Base-by-base conservation (phyloP, 2,888 invertebrate genomes). In the Ashinkailepas kermadecensis region DNA sequence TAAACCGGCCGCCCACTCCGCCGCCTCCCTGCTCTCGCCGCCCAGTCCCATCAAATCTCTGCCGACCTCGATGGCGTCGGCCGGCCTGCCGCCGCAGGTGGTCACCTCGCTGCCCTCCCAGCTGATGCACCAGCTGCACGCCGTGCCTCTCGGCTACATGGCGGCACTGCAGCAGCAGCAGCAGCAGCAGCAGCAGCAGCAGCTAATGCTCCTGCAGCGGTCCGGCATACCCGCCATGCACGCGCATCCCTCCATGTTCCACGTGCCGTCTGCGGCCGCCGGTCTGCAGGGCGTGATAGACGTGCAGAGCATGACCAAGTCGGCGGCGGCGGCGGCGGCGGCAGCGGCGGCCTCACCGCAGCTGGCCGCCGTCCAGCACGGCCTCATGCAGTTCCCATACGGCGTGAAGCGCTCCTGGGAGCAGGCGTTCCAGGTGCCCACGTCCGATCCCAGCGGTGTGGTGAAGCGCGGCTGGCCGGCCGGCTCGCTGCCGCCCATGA, bases 381-480 rank as follows among this genome's bases (percentile, higher is more conserved):
- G 91, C 91, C 91, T 91, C 91, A 90, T 88, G 83, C 85, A 88
- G 85, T 57, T 79, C 23, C 79, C 79, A 13, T 67, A 78, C 39
- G 87, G 88, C 4, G 89, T 92, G 83, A 93, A 93, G 87, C 89
- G 93, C 4, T 90, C 90, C 0, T 93, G 93, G 88, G 93, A 93
- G 74, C 91, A 91, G 85, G 93, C 93, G 0, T 93, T 93, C 85
- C 89, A 91, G 0, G 89, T 79, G 58, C 12, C 58, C 21, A 39
- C 23, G 23, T n/a, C 79, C 13, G 79, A 57, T 23, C 23, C 58
- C 13, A 13, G 78, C 78, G 18, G 58, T 15, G 79, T 23, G 13
- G 57, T 23, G 57, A 79, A 79, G 79, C 79, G 79, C 12, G 79
- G 58, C 23, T 79, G 59, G 58, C 58, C 23, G 58, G n/a, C 79